Evolutionary conservation across 2,797 vertebrate species (phyloP).

Genomic region (Cryptoprocta ferox): DNA sequence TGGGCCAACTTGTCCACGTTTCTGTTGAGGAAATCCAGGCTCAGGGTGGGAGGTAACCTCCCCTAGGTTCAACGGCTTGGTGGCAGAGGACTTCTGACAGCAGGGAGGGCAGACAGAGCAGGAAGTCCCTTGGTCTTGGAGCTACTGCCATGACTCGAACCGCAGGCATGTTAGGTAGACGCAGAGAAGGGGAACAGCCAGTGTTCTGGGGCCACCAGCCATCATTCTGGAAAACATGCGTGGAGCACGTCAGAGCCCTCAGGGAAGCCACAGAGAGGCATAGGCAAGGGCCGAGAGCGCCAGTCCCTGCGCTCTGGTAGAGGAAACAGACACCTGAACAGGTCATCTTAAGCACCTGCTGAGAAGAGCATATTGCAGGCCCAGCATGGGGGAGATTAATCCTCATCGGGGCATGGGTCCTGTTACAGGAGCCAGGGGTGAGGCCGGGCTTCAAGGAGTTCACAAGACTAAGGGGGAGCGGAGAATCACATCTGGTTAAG

Average conservation of each 20-base stretch:
- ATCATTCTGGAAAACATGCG: background rate
- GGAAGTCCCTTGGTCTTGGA: no score
- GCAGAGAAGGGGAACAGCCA: background rate
- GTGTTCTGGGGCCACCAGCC: background rate
- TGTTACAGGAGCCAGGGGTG: background rate
- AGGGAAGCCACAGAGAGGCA: background rate
- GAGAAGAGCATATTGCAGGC: background rate
- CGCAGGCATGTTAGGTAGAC: background rate
- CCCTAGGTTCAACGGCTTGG: background rate
- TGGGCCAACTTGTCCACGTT: background rate
- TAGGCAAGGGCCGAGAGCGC: fast-evolving
- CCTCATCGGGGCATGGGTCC: background rate
- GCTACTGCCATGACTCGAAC: background rate
- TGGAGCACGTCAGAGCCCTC: background rate
- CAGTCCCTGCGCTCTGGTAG: background rate
- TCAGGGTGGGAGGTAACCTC: no score
- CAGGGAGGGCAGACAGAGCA: background rate
- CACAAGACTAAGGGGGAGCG: background rate
- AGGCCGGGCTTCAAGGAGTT: background rate
- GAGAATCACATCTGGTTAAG: background rate
- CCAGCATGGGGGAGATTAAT: fast-evolving
- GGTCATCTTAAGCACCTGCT: background rate
- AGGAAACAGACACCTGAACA: background rate
- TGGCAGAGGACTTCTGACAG: background rate
- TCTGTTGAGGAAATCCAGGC: background rate